A percentile compares a stretch with the other conserved stretches of the same genome.
These are phyloP conservation scores for Drosophila parabipectinata DNA, from an alignment of 1,140 invertebrate genomes.

Conservation along the genomic window DNA sequence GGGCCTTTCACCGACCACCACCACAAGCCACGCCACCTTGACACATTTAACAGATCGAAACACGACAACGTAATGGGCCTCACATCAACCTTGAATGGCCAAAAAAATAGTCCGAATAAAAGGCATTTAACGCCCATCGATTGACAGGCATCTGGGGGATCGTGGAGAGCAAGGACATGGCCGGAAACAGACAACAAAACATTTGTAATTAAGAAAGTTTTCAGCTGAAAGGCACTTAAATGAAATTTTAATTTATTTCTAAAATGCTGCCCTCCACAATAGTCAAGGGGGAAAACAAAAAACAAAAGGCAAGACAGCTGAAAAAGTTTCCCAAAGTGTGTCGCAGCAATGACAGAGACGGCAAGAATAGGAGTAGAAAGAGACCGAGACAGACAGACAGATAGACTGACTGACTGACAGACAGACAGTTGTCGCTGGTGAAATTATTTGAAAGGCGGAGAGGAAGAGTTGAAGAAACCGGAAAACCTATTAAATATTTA, in stretches of 20 bases:
- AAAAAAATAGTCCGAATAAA: conserved; percentile 1
- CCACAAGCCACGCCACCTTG: conserved; percentile 23
- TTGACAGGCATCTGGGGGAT: conserved; percentile 14
- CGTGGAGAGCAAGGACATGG: conserved; percentile 1
- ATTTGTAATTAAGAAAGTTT: conserved; percentile 82
- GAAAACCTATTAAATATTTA: conserved; percentile 76
- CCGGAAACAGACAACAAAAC: conserved; percentile 47
- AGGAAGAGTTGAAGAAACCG: conserved; percentile 26
- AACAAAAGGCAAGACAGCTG: conserved; percentile 27
- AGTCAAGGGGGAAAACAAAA: conserved; percentile 48
- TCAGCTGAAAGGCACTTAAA: conserved; percentile 73
- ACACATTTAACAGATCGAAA: conserved; percentile 30
- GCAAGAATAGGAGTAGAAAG: conserved; percentile 8
- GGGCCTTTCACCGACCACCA: conserved; percentile 4
- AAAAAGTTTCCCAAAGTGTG: conserved; percentile 65
- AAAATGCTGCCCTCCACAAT: conserved; percentile 69
- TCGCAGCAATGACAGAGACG: conserved; percentile 50
- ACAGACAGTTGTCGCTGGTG: conserved; percentile 49
- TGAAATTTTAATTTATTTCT: conserved; percentile 83
- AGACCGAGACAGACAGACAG: conserved; percentile 15
- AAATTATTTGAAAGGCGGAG: conserved; percentile 31
- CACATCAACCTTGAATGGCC: conserved; percentile 28
- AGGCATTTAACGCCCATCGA: conserved; percentile 39
- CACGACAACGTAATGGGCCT: conserved; percentile 11
- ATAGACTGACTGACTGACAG: conserved; percentile 15